Evolutionary conservation across 1,140 invertebrate genomes (phyloP).

Genomic region (Micrasema longulum): DNA sequence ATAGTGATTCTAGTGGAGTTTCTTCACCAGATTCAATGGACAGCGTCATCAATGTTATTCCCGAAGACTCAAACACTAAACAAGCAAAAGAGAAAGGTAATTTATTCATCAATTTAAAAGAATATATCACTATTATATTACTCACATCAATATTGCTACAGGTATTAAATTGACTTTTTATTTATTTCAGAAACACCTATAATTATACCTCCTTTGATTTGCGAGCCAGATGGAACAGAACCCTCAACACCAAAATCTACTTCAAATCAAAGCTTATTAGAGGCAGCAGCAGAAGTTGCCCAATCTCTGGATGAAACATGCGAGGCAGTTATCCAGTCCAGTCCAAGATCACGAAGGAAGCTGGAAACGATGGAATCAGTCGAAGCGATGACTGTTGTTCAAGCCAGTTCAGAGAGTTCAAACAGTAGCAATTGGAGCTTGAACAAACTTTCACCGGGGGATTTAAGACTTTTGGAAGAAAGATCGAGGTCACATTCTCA

Average conservation of each 20-base stretch:
- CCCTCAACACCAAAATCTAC: slow-evolving; percentile 52
- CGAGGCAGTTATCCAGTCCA: slow-evolving; percentile 72
- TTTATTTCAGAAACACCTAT: slow-evolving; percentile 41
- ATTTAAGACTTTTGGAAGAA: slow-evolving; percentile 69
- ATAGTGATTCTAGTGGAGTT: slow-evolving; percentile 88
- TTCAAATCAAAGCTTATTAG: slow-evolving; percentile 66
- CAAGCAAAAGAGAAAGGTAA: slow-evolving; percentile 65
- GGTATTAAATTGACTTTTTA: background rate
- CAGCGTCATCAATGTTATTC: slow-evolving; percentile 81
- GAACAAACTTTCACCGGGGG: slow-evolving; percentile 67
- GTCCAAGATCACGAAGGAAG: slow-evolving; percentile 68
- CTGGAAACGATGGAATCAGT: slow-evolving; percentile 64
- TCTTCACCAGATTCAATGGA: slow-evolving; percentile 89
- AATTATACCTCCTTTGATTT: slow-evolving; percentile 49
- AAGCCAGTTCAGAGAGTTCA: slow-evolving; percentile 66
- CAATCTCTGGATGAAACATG: slow-evolving; percentile 77
- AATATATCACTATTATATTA: background rate
- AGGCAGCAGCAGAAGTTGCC: slow-evolving; percentile 75
- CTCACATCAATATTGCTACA: background rate
- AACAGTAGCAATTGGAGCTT: slow-evolving; percentile 68
- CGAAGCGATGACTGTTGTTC: slow-evolving; percentile 65
- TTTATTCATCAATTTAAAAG: slow-evolving; percentile 5
- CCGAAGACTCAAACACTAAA: slow-evolving; percentile 58
- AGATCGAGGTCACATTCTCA: slow-evolving; percentile 66
- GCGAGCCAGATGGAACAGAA: slow-evolving; percentile 45